Evolutionary conservation across 2,113 vertebrate species (phyloP).

Genomic region (Speoplatyrhinus poulsoni): DNA sequence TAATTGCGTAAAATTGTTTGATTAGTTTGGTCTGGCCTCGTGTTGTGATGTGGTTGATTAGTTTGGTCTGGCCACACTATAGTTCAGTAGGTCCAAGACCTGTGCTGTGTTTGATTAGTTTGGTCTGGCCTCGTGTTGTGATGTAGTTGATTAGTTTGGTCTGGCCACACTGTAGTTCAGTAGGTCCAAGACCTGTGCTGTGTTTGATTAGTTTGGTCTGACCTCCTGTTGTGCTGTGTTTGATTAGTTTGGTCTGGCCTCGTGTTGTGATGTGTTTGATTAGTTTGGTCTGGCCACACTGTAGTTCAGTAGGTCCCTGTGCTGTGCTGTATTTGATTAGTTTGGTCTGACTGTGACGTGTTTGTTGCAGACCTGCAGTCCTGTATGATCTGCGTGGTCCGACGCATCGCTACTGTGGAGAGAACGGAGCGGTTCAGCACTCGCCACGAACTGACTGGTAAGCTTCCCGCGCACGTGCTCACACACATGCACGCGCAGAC

Average conservation of each 20-base stretch:
- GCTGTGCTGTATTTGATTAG: not conserved
- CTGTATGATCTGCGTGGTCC: constrained; percentile 98
- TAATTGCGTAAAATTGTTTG: not conserved
- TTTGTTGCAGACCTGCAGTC: constrained; percentile 88
- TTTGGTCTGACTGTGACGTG: constrained; percentile 6
- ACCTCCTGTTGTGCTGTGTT: not conserved
- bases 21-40: not conserved
- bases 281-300: too few species aligned
- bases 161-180: not conserved
- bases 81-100: too few species aligned
- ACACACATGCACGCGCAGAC: not conserved
- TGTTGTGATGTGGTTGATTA: not conserved
- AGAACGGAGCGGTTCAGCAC: constrained; percentile 94
- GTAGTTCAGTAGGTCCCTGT: too few species aligned
- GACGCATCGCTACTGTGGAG: constrained; percentile 88
- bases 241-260: not conserved
- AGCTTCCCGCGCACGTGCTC: constrained; percentile 30
- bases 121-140: not conserved
- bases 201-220: not conserved
- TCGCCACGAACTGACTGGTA: constrained; percentile 94
- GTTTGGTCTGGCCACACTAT: too few species aligned
- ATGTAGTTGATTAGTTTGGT: not conserved
- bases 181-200: not conserved
- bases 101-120: not conserved
- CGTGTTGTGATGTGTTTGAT: not conserved